Percentiles rank a stretch among this genome's conserved stretches.
These are phyloP conservation scores for Tapirus terrestris DNA, from an alignment of 2,113 vertebrate species.

Conservation along the genomic window DNA sequence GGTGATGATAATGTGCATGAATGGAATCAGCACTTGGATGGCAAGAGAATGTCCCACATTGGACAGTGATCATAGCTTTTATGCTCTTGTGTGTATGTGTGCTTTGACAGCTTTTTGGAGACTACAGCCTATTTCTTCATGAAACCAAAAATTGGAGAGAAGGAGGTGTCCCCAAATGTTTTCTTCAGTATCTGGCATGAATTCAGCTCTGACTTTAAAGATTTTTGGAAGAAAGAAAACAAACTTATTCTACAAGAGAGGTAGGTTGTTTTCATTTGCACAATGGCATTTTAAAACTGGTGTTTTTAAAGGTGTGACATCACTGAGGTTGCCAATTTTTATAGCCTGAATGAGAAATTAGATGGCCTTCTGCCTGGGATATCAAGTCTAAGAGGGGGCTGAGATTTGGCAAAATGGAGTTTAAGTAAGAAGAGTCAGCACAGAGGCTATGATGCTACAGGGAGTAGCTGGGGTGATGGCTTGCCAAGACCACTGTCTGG, in stretches of 20 bases:
- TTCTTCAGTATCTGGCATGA: conserved; percentile 98
- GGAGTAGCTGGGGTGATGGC: neutral
- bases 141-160: conserved; percentile 96
- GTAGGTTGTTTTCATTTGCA: conserved; percentile 87
- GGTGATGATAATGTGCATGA: conserved; percentile 37
- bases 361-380: neutral
- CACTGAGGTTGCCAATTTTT: conserved; percentile 46
- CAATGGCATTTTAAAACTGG: conserved; percentile 74
- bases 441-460: neutral
- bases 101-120: conserved; percentile 94
- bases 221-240: conserved; percentile 98
- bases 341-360: conserved; percentile 44
- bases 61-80: conserved; percentile 70
- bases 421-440: neutral
- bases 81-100: conserved; percentile 34
- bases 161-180: conserved; percentile 95
- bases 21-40: conserved; percentile 60
- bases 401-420: neutral
- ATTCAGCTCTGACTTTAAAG: conserved; percentile 98
- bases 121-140: conserved; percentile 94
- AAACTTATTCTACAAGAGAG: conserved; percentile 96
- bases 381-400: conserved; percentile 6
- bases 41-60: neutral
- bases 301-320: conserved; percentile 63
- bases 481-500: neutral